Percentiles rank a stretch among this genome's conserved stretches.
These are phyloP conservation scores for Agonopterix subpropinquella DNA, from an alignment of 2,888 invertebrate species.

Conservation along the genomic window DNA sequence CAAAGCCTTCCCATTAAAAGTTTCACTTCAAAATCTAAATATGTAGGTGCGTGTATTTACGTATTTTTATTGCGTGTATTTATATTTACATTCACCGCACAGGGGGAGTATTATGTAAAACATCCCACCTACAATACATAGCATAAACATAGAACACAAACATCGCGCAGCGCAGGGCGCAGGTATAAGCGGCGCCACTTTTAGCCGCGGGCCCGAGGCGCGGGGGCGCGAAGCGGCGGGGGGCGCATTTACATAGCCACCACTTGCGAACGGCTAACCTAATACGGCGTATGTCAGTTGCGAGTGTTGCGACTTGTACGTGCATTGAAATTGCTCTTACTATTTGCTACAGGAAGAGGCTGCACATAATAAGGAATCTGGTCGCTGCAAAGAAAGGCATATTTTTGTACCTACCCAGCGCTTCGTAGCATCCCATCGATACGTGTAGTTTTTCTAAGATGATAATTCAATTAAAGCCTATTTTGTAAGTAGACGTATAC, in stretches of 20 bases:
- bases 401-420: no score
- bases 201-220: conserved; percentile 5
- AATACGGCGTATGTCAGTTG: conserved; percentile 46
- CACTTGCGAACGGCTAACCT: conserved; percentile 40
- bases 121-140: conserved; percentile 27
- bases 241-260: conserved; percentile 51
- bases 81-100: conserved; percentile 4
- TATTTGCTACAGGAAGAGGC: neutral
- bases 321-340: conserved; percentile 34
- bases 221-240: conserved; percentile 1
- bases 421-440: no score
- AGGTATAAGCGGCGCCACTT: conserved; percentile 4
- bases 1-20: no score
- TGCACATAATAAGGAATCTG: no score
- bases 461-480: no score
- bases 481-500: no score
- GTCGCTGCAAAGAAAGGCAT: no score
- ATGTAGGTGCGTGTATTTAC: no score
- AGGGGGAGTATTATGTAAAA: conserved; percentile 27
- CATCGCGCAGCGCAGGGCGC: conserved; percentile 21
- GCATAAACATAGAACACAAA: conserved; percentile 54
- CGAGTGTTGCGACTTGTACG: conserved; percentile 23
- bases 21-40: no score
- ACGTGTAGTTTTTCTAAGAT: no score
- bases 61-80: no score